Conservation (phyloP, 1,140 invertebrate species). For the Drosophila parvula region DNA sequence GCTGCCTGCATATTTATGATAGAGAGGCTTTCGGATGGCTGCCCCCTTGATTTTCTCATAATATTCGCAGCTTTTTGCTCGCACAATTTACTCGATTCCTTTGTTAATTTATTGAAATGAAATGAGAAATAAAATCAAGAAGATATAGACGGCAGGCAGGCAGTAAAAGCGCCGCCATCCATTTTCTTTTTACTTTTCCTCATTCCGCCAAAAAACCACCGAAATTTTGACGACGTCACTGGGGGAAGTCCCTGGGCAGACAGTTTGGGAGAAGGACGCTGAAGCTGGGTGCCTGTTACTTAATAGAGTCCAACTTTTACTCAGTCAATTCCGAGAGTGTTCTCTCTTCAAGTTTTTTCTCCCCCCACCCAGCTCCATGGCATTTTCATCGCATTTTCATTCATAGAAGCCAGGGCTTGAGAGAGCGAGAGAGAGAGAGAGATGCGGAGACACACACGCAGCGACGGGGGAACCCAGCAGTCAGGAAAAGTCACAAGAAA, state of each 20-base stretch:
- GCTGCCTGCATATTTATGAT: slow-evolving; percentile 49
- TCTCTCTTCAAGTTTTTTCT: slow-evolving; percentile 20
- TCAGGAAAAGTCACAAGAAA: slow-evolving; percentile 72
- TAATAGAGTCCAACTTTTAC: slow-evolving; percentile 76
- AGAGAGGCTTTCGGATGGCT: slow-evolving; percentile 1
- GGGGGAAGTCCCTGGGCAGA: slow-evolving; percentile 15
- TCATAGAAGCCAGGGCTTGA: slow-evolving; percentile 50
- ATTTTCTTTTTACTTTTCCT: slow-evolving; percentile 10
- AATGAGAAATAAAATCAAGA: slow-evolving; percentile 74
- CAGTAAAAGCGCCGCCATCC: slow-evolving; percentile 14
- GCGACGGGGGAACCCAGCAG: slow-evolving; percentile 55
- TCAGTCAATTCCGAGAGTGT: slow-evolving; percentile 34
- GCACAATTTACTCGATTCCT: slow-evolving; percentile 64
- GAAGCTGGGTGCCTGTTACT: slow-evolving; percentile 74
- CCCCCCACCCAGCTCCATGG: neutral
- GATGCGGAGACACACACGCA: slow-evolving; percentile 61
- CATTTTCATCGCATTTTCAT: slow-evolving; percentile 54
- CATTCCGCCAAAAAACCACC: slow-evolving; percentile 10
- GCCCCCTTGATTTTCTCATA: slow-evolving; percentile 49
- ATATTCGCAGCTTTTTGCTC: slow-evolving; percentile 44
- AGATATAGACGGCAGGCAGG: slow-evolving; percentile 38
- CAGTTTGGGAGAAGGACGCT: slow-evolving; percentile 33
- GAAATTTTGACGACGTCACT: slow-evolving; percentile 38
- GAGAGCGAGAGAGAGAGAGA: slow-evolving; percentile 28
- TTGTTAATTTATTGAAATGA: slow-evolving; percentile 81